phyloP scores from a whole-genome alignment of 2,113 vertebrate species.

The Egretta garzetta region DNA sequence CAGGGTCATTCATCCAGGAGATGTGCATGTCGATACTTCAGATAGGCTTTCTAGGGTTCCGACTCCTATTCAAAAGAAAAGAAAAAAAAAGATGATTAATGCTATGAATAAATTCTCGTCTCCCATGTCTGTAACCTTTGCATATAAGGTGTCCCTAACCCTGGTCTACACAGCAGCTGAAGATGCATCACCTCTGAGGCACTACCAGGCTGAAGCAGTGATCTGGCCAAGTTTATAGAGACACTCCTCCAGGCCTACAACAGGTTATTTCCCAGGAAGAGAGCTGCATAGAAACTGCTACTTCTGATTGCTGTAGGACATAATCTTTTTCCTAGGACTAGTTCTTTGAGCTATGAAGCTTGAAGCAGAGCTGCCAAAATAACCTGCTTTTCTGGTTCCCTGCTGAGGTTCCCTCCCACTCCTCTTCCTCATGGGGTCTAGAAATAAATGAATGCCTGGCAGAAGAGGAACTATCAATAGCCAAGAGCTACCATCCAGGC shows the following conservation, averaged over 20 bases:
- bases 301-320: not conserved
- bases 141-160: not conserved
- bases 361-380: not conserved
- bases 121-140: not conserved
- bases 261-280: not conserved
- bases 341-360: not conserved
- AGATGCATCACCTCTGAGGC: not conserved
- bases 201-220: not conserved
- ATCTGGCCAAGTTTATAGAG: not conserved
- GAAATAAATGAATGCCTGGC: not conserved
- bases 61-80: slow-evolving; percentile 35
- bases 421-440: not conserved
- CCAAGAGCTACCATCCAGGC: not conserved
- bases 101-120: not conserved
- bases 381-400: not conserved
- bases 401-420: not conserved
- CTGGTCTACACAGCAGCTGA: not conserved
- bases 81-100: not conserved
- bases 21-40: slow-evolving; percentile 48
- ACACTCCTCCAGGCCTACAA: not conserved
- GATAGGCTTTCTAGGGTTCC: slow-evolving; percentile 52
- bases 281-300: not conserved
- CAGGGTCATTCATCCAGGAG: slow-evolving; percentile 38
- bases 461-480: not conserved
- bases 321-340: not conserved